Evolutionary conservation across 2,113 vertebrate species (phyloP), one percentile per base, ranked within the genome.

Genomic region (Prochilodus magdalenae): DNA sequence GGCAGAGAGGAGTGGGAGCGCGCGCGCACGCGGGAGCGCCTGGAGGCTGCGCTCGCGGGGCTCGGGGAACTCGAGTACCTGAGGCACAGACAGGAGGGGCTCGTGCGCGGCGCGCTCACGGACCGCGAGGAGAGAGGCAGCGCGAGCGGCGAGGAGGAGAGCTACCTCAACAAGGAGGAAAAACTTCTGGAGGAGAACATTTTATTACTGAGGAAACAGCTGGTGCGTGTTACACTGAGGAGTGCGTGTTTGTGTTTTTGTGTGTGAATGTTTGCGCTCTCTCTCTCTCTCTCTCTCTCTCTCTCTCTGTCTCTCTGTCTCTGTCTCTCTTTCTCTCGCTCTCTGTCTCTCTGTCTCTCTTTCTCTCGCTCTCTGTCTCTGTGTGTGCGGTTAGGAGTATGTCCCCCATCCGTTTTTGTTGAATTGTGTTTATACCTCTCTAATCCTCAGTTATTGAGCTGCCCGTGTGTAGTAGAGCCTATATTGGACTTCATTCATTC

Each of bases 141-240:
- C 6, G 16, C 53, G 53, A 59, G 29, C 4, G 89, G 73, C 10
- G 80, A 76, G 22, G 84, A 89, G 81, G 88, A 89, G 40, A 87
- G 62, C 55, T 88, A 91, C 67, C 92, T 92, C 82, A 96, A 93
- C 87, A 89, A 94, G 67, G 95, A 97, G 92, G 96, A 97, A 91
- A 96, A 95, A 91, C 93, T 95, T 89, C 84, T 96, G 89, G 96
- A 97, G 92, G 96, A 97, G 88, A 97, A 97, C 90, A 95, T 97
- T 88, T 89, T 96, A 66, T 93, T 98, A 77, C 91, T 97, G 71
- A 84, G 95, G 83, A 95, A 95, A 91, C 96, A 97, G 85, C 92
- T 98, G 96, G 97, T 98, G 53, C 16, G 53, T 55, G 11, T 27
- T 26, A 36, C 16, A 11, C 53, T 49, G 49, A 6, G 49, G 44